Conservation (phyloP, 2,113 vertebrate genomes). For the Hippotragus niger region DNA sequence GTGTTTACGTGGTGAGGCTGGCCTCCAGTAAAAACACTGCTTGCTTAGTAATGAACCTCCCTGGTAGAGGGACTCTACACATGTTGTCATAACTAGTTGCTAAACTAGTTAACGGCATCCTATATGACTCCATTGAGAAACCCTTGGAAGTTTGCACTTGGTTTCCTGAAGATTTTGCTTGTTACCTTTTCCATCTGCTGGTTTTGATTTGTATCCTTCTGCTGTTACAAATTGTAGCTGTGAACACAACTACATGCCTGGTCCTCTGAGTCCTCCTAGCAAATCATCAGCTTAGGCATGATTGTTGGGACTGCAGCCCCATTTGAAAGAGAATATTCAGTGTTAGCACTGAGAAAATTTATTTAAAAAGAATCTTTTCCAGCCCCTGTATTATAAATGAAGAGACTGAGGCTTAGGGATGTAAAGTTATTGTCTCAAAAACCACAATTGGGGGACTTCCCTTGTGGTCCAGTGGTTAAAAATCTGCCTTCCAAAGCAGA, state of each 20-base stretch:
- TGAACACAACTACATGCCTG: background rate
- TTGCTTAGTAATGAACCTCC: background rate
- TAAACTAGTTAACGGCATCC: background rate
- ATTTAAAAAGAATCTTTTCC: background rate
- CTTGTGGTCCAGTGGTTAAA: background rate
- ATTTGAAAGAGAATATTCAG: conserved; percentile 7
- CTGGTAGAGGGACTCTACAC: background rate
- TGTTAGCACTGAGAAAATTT: background rate
- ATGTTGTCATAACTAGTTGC: background rate
- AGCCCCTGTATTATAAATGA: background rate
- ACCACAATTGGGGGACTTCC: background rate
- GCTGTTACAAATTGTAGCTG: background rate
- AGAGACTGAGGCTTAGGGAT: background rate
- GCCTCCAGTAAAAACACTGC: background rate
- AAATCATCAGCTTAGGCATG: background rate
- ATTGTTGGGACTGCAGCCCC: background rate
- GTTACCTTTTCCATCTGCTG: background rate
- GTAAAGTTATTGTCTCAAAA: conserved; percentile 1
- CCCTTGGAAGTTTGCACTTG: background rate
- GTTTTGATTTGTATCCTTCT: background rate
- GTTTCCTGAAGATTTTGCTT: background rate
- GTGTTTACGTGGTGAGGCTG: background rate
- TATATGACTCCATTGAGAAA: background rate
- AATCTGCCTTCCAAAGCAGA: background rate
- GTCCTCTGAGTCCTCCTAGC: background rate